Percentiles rank a stretch among this genome's conserved stretches.
Conservation (phyloP, 2,797 vertebrate genomes). For the Lerista edwardsae region DNA sequence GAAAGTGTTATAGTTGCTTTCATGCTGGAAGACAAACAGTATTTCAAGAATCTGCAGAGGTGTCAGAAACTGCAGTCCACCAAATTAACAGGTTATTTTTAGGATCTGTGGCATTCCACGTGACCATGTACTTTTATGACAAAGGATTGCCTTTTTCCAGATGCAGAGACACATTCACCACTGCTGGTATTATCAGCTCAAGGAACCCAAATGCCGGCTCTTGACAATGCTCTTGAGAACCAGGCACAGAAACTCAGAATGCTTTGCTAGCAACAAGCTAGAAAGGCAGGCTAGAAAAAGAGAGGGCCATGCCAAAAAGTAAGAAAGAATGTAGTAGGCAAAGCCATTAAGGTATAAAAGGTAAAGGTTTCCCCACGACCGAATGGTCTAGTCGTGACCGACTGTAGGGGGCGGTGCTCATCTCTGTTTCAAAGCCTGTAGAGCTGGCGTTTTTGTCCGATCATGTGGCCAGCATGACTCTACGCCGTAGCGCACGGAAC, state of each 20-base stretch:
- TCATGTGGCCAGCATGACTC: too few relatives aligned
- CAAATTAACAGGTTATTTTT: slow-evolving; percentile 10
- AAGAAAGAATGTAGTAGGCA: background rate
- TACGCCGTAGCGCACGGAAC: too few relatives aligned
- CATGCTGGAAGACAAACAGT: slow-evolving; percentile 28
- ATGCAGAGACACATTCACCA: background rate
- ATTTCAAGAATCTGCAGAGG: background rate
- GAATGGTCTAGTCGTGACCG: too few relatives aligned
- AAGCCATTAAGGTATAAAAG: background rate
- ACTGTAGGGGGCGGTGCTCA: too few relatives aligned
- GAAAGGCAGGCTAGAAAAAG: background rate
- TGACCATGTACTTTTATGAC: background rate
- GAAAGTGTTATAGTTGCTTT: background rate
- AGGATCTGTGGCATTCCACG: background rate
- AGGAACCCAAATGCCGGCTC: background rate
- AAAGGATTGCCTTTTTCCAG: background rate
- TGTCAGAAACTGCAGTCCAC: slow-evolving; percentile 32
- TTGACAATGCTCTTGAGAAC: background rate
- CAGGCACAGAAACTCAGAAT: background rate
- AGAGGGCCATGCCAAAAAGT: background rate
- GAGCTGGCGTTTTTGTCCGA: too few relatives aligned
- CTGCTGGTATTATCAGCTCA: background rate
- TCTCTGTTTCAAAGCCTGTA: too few relatives aligned
- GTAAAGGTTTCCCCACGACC: too few relatives aligned
- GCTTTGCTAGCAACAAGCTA: too few relatives aligned